A percentile compares a stretch with the other conserved stretches of the same genome.
Conservation (phyloP, 1,140 invertebrate genomes). For the Agrilus planipennis region DNA sequence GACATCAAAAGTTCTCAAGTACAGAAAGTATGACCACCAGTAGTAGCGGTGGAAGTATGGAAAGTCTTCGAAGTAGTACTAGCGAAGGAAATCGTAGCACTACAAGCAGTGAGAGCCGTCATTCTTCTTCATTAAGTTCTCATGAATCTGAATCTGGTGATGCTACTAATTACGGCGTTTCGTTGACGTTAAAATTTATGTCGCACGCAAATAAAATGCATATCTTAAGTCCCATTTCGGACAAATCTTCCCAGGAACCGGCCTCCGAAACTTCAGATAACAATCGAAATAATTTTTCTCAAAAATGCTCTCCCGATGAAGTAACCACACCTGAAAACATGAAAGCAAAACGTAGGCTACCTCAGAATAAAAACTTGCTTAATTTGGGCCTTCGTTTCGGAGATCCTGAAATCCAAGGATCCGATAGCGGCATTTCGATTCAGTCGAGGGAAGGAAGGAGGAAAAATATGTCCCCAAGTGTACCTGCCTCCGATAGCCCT, state of each 20-base stretch:
- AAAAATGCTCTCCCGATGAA: constrained; percentile 55
- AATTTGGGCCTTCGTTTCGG: constrained; percentile 52
- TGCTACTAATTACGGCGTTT: constrained; percentile 36
- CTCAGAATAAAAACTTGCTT: constrained; percentile 65
- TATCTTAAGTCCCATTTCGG: constrained; percentile 78
- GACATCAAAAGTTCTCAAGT: constrained; percentile 62
- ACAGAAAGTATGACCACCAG: constrained; percentile 77
- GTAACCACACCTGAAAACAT: constrained; percentile 37
- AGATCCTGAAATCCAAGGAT: constrained; percentile 65
- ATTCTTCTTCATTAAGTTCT: constrained; percentile 66
- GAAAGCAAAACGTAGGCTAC: constrained; percentile 47
- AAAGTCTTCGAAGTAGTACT: constrained; percentile 67
- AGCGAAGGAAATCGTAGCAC: constrained; percentile 72
- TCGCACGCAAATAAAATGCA: constrained; percentile 62
- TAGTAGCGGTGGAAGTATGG: constrained; percentile 73
- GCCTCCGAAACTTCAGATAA: constrained; percentile 65
- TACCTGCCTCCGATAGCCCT: constrained; percentile 55
- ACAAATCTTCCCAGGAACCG: constrained; percentile 80
- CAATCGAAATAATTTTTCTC: constrained; percentile 64
- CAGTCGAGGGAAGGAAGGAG: constrained; percentile 65
- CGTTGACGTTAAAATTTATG: constrained; percentile 48
- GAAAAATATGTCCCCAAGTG: constrained; percentile 45
- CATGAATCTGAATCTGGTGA: constrained; percentile 69
- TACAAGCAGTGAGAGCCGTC: constrained; percentile 64
- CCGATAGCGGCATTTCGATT: constrained; percentile 75